Percentiles rank a stretch among this genome's conserved stretches.
Evolutionary conservation across 2,113 vertebrate species (phyloP).

Genomic region (Emydura subglobosa): DNA sequence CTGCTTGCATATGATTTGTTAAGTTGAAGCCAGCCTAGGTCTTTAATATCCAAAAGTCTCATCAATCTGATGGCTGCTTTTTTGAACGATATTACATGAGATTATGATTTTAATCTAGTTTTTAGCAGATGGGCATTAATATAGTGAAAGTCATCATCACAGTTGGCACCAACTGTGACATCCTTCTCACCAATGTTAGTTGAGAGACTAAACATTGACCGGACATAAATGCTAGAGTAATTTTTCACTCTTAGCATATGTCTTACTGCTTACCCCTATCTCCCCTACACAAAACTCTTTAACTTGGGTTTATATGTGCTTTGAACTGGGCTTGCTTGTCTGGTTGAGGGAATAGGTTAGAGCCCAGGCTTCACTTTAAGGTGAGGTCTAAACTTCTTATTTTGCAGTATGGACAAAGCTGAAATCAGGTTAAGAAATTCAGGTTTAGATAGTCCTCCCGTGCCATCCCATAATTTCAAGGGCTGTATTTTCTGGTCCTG

Average conservation of each 20-base stretch:
- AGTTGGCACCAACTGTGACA: not conserved
- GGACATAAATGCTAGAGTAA: not conserved
- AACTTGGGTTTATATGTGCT: too few species aligned
- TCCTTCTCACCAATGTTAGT: not conserved
- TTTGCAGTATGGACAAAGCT: too few species aligned
- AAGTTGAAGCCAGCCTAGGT: not conserved
- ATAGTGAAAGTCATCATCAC: not conserved
- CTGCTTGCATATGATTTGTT: not conserved
- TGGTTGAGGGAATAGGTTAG: too few species aligned
- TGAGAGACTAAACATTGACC: not conserved
- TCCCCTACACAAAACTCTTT: too few species aligned
- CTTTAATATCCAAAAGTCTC: not conserved
- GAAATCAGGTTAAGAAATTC: too few species aligned
- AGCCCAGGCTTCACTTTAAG: too few species aligned
- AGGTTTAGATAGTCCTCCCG: too few species aligned
- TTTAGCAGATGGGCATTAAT: not conserved
- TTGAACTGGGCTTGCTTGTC: too few species aligned
- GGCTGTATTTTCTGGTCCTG: too few species aligned
- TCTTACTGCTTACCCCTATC: too few species aligned
- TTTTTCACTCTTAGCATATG: fast-evolving
- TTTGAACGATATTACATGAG: not conserved
- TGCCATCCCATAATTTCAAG: too few species aligned
- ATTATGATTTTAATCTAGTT: not conserved
- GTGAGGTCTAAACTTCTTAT: too few species aligned
- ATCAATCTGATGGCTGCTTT: not conserved